A percentile compares a stretch with the other conserved stretches of the same genome.
Conservation (phyloP, 2,888 invertebrate genomes). For the Aphidius colemani region DNA sequence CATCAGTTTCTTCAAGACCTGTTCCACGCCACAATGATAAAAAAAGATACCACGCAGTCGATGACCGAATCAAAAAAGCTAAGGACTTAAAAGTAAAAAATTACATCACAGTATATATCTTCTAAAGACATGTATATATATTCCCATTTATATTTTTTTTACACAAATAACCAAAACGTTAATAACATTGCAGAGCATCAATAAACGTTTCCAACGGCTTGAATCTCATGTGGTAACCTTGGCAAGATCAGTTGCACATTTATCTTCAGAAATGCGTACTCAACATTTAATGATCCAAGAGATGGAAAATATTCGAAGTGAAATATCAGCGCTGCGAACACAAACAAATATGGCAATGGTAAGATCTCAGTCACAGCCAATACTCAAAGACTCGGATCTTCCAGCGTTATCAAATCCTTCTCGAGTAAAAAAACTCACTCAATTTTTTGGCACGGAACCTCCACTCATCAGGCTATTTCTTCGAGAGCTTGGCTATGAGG, state of each 20-base stretch:
- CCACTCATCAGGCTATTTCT: constrained; percentile 87
- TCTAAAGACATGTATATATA: not conserved
- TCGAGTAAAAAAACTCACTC: constrained; percentile 84
- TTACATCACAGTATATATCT: not conserved
- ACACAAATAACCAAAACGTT: not conserved
- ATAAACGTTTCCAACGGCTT: constrained; percentile 84
- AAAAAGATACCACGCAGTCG: constrained; percentile 67
- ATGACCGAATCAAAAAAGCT: constrained; percentile 73
- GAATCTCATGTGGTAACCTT: constrained; percentile 91
- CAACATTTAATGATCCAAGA: constrained; percentile 88
- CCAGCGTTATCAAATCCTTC: constrained; percentile 83
- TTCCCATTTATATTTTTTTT: not conserved
- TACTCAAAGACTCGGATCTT: constrained; percentile 65
- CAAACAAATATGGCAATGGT: constrained; percentile 67
- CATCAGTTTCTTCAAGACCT: constrained; percentile 80
- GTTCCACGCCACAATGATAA: constrained; percentile 68
- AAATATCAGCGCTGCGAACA: constrained; percentile 76
- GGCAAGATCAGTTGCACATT: constrained; percentile 86
- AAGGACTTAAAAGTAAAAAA: constrained; percentile 69
- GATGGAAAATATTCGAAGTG: constrained; percentile 83
- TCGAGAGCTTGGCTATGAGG: constrained; percentile 91
- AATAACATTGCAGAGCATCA: constrained; percentile 69
- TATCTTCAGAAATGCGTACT: constrained; percentile 89
- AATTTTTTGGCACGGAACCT: constrained; percentile 93
- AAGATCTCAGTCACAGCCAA: constrained; percentile 71